Conservation (phyloP, 1,140 invertebrate species). For the Trachymyrmex septentrionalis region DNA sequence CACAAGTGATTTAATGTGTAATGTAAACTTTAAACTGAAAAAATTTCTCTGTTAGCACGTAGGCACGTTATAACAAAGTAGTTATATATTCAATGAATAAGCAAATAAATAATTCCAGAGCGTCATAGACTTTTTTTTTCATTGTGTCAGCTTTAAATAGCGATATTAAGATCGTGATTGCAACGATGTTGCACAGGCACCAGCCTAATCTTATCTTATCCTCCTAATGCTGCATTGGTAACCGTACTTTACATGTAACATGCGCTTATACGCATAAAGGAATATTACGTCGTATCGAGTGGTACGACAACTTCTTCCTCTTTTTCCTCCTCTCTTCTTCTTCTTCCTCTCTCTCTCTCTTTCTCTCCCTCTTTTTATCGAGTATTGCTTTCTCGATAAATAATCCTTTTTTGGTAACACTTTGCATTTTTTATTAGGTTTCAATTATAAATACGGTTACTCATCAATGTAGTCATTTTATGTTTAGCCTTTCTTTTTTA, state of each 20-base stretch:
- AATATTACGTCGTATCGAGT: conserved; percentile 26
- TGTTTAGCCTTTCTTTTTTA: neutral
- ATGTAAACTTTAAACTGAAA: conserved; percentile 36
- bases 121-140: too few species aligned
- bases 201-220: conserved; percentile 83
- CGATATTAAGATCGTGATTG: conserved; percentile 49
- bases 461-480: neutral
- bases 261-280: conserved; percentile 27
- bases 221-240: conserved; percentile 74
- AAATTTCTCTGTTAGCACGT: neutral
- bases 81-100: neutral
- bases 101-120: conserved; percentile 18
- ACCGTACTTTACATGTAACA: conserved; percentile 54
- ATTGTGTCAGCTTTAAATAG: conserved; percentile 65
- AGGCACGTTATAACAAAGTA: neutral
- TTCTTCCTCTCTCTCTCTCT: neutral
- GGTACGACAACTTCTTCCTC: neutral
- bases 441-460: neutral
- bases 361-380: too few species aligned
- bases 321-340: neutral
- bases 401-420: neutral
- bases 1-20: conserved; percentile 3
- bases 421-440: neutral
- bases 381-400: neutral
- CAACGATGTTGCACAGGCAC: conserved; percentile 73